A percentile compares a stretch with the other conserved stretches of the same genome.
phyloP scores from a whole-genome alignment of 2,113 vertebrate genomes.

The Sinocyclocheilus grahami region DNA sequence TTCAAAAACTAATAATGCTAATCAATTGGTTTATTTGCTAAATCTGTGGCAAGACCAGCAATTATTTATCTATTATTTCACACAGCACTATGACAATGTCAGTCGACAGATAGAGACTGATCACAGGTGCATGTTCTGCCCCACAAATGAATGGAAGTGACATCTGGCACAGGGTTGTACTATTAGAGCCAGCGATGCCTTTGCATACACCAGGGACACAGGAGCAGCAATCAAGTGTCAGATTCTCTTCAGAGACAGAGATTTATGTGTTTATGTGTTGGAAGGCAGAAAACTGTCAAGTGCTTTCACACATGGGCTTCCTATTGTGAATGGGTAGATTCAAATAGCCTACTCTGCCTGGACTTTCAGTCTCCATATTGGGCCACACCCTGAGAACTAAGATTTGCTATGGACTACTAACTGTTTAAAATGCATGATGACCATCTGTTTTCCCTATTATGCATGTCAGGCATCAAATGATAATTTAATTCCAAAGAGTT shows the following conservation, averaged over 20 bases:
- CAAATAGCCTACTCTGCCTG: neutral
- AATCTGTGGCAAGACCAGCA: slow-evolving; percentile 37
- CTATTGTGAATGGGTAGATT: neutral
- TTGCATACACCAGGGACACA: slow-evolving; percentile 43
- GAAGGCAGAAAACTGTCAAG: slow-evolving; percentile 32
- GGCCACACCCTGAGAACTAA: neutral
- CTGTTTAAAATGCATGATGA: neutral
- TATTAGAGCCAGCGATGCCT: slow-evolving; percentile 50
- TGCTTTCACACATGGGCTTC: slow-evolving; percentile 47
- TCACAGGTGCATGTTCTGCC: slow-evolving; percentile 45
- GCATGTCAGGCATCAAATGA: neutral
- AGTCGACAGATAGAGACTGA: slow-evolving; percentile 55
- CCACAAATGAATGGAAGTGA: slow-evolving; percentile 41
- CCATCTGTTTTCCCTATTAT: neutral
- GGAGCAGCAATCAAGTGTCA: slow-evolving; percentile 36
- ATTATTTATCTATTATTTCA: slow-evolving; percentile 49
- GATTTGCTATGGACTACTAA: neutral
- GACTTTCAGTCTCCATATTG: neutral
- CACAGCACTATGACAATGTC: slow-evolving; percentile 48
- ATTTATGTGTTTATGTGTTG: slow-evolving; percentile 49
- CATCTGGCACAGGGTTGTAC: slow-evolving; percentile 53
- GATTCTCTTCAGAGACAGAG: slow-evolving; percentile 39
- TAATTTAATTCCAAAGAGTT: neutral
- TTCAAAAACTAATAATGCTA: slow-evolving; percentile 40
- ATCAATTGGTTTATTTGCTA: slow-evolving; percentile 22